Conservation (phyloP, 2,113 vertebrate genomes). For the Saccopteryx bilineata region DNA sequence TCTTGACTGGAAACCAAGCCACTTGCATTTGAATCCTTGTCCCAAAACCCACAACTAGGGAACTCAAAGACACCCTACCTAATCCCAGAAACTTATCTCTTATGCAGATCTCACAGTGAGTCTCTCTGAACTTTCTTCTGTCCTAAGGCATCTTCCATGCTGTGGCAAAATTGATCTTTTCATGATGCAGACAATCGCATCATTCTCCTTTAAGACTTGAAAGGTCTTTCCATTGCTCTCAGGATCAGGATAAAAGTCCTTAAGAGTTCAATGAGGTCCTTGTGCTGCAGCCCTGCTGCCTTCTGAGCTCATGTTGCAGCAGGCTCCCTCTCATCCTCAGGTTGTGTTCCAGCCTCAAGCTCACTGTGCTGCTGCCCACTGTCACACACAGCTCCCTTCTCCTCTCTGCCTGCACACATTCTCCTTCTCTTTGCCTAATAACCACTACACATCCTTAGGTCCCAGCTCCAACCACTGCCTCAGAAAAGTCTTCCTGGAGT, state of each 20-base stretch:
- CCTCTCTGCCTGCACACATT: neutral
- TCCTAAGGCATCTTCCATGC: neutral
- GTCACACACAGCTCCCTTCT: neutral
- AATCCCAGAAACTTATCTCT: neutral
- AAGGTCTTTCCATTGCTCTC: neutral
- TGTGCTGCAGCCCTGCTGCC: neutral
- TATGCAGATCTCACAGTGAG: neutral
- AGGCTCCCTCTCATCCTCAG: neutral
- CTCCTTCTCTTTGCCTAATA: neutral
- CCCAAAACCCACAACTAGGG: neutral
- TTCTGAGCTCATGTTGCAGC: neutral
- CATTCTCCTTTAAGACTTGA: neutral
- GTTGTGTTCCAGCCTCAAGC: neutral
- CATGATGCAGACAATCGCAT: neutral
- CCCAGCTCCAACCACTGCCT: neutral
- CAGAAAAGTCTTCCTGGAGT: neutral
- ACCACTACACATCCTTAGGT: too few relatives aligned
- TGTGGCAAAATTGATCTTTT: neutral
- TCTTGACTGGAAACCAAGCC: neutral
- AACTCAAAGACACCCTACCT: neutral
- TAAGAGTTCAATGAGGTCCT: accelerated
- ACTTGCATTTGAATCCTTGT: neutral
- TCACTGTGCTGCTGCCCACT: neutral
- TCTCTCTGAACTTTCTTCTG: neutral
- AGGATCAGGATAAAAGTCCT: neutral